Conservation (phyloP, 2,113 vertebrate species). For the Elephantulus edwardii region DNA sequence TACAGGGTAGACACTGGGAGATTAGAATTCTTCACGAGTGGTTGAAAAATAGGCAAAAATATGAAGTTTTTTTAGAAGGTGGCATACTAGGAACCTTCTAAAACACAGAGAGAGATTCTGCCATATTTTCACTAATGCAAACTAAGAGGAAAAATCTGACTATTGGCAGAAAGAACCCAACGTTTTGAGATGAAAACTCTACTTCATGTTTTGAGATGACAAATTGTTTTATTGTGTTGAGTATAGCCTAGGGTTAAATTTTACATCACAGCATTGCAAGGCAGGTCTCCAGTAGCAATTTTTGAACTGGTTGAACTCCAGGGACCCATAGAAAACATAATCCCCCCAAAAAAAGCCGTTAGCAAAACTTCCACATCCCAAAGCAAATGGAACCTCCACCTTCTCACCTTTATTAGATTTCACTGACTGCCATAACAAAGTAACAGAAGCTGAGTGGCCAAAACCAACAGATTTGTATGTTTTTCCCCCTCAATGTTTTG, state of each 20-base stretch:
- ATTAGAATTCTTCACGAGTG: constrained; percentile 46
- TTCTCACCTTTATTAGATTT: background rate
- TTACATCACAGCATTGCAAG: background rate
- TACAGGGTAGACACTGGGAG: constrained; percentile 43
- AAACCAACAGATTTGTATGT: background rate
- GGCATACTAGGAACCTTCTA: background rate
- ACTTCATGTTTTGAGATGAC: background rate
- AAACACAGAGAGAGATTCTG: background rate
- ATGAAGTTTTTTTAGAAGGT: background rate
- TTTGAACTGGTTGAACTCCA: background rate
- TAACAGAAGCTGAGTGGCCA: background rate
- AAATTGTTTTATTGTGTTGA: background rate
- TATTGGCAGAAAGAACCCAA: background rate
- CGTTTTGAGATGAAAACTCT: background rate
- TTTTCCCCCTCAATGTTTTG: background rate
- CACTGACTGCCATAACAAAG: background rate
- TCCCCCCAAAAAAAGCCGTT: no score
- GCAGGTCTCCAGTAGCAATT: background rate
- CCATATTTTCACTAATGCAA: background rate
- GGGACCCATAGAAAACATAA: background rate
- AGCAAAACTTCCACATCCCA: background rate
- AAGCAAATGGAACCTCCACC: background rate
- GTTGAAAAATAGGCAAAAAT: constrained; percentile 45
- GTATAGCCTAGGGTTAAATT: background rate
- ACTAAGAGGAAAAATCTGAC: background rate